Conservation (phyloP, 2,888 invertebrate species). For the Volucella inflata region DNA sequence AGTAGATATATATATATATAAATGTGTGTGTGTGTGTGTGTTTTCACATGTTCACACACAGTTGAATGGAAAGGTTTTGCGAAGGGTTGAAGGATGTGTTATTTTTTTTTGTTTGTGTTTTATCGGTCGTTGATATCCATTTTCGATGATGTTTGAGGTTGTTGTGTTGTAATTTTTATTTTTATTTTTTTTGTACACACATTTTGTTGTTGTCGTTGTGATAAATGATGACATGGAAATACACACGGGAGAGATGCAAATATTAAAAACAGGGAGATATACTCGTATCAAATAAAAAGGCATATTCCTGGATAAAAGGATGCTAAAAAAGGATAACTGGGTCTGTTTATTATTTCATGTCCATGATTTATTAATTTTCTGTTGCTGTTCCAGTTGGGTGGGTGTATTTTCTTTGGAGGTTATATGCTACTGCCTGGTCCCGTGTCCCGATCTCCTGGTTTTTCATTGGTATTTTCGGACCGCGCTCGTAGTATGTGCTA, state of each 20-base stretch:
- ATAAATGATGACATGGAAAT: slow-evolving; percentile 74
- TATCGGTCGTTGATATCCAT: slow-evolving; percentile 73
- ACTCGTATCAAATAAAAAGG: slow-evolving; percentile 53
- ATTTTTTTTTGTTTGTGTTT: slow-evolving; percentile 51
- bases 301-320: slow-evolving; percentile 63
- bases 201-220: slow-evolving; percentile 63
- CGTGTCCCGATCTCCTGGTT: neutral
- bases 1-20: too few species aligned
- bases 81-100: slow-evolving; percentile 53
- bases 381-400: slow-evolving; percentile 29
- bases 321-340: slow-evolving; percentile 68
- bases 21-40: slow-evolving; percentile 1
- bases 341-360: slow-evolving; percentile 73
- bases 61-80: slow-evolving; percentile 1
- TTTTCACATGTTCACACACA: slow-evolving; percentile 46
- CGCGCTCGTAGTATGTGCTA: slow-evolving; percentile 14
- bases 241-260: slow-evolving; percentile 73
- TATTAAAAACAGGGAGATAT: slow-evolving; percentile 63
- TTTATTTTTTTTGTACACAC: slow-evolving; percentile 19
- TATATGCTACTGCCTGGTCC: too few species aligned
- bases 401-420: neutral
- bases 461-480: neutral
- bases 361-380: slow-evolving; percentile 74
- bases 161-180: slow-evolving; percentile 64
- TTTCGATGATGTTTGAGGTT: slow-evolving; percentile 73